Conservation (phyloP, 2,888 invertebrate genomes). For the Tenthredo scrophulariae region DNA sequence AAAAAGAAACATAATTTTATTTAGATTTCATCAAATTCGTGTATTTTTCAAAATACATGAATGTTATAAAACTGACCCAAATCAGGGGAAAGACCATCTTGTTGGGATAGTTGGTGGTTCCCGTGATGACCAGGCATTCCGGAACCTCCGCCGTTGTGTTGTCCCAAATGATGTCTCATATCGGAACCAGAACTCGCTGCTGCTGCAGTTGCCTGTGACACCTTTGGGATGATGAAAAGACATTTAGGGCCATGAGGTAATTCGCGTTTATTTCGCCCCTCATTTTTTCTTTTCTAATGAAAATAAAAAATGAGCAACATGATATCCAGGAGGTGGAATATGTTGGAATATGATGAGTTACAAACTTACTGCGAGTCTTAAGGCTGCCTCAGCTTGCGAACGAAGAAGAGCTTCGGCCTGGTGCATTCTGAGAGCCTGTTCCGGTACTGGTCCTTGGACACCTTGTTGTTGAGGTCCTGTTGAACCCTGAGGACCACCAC, state of each 20-base stretch:
- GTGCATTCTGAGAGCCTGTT: constrained; percentile 83
- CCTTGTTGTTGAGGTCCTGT: constrained; percentile 74
- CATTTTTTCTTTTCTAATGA: neutral
- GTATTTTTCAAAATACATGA: neutral
- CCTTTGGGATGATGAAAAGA: constrained; percentile 61
- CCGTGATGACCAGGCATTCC: constrained; percentile 76
- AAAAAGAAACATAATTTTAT: neutral
- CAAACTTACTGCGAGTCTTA: constrained; percentile 86
- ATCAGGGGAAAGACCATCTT: constrained; percentile 75
- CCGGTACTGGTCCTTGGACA: constrained; percentile 74
- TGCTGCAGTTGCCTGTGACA: constrained; percentile 75
- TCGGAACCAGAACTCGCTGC: constrained; percentile 78
- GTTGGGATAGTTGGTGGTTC: constrained; percentile 76
- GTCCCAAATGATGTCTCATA: constrained; percentile 76
- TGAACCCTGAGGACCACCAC: constrained; percentile 74
- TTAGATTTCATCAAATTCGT: neutral
- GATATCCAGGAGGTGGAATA: no score
- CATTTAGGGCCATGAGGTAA: neutral
- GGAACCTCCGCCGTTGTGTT: constrained; percentile 75
- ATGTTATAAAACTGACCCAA: constrained; percentile 67
- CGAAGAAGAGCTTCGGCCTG: constrained; percentile 90
- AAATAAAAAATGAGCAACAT: neutral
- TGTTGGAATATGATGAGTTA: neutral
- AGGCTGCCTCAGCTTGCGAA: constrained; percentile 91
- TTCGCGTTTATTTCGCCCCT: neutral